Conservation (phyloP, 2,797 vertebrate genomes). For the Poliocrania exsul region DNA sequence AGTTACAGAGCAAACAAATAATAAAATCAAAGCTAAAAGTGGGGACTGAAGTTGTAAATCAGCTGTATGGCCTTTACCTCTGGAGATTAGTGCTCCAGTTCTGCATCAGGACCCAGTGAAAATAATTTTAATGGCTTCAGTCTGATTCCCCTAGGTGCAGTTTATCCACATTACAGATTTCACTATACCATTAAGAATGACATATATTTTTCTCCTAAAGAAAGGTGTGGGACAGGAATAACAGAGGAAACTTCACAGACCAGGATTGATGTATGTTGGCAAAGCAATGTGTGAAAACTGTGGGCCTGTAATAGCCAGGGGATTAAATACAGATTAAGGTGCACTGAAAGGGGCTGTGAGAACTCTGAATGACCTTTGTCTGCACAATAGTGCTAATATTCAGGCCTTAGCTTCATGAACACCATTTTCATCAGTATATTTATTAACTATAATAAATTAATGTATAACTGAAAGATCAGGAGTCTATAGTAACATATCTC, state of each 20-base stretch:
- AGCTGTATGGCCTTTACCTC: neutral
- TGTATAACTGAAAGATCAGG: neutral
- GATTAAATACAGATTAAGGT: slow-evolving; percentile 7
- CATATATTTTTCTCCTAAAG: slow-evolving; percentile 8
- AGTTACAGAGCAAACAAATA: slow-evolving; percentile 11
- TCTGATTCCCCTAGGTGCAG: neutral
- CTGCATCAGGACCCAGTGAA: neutral
- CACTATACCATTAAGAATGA: neutral
- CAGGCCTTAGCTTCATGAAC: neutral
- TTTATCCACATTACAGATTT: slow-evolving; percentile 15
- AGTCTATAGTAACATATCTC: neutral
- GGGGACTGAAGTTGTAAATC: neutral
- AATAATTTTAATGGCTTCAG: slow-evolving; percentile 15
- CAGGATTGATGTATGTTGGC: slow-evolving; percentile 1
- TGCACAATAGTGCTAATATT: neutral
- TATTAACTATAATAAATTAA: neutral
- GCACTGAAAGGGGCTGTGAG: neutral
- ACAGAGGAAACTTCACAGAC: neutral
- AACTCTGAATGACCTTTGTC: neutral
- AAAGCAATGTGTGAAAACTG: slow-evolving; percentile 7
- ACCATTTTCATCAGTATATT: neutral
- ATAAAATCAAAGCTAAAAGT: neutral
- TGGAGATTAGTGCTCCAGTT: neutral
- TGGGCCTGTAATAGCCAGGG: neutral
- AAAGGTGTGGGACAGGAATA: slow-evolving; percentile 11